These are phyloP conservation scores for Acanthurus tractus DNA, from an alignment of 2,797 vertebrate species.

Conservation along the genomic window DNA sequence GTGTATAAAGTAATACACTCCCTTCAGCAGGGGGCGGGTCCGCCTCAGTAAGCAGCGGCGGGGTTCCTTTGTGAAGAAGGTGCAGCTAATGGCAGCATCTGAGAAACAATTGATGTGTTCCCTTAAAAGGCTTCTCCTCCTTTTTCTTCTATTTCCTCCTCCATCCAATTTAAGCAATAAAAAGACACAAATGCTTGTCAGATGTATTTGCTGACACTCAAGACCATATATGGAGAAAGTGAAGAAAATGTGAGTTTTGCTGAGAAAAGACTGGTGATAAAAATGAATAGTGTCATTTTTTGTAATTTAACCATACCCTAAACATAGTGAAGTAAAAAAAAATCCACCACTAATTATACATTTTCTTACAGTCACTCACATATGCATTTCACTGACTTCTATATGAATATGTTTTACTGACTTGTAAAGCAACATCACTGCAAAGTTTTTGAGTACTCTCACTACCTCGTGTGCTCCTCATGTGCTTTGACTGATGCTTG, in stretches of 20 bases:
- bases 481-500: too few relatives aligned
- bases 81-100: background rate
- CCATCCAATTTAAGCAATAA: background rate
- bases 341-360: background rate
- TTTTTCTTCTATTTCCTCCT: too few relatives aligned
- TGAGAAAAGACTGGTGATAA: background rate
- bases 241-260: background rate
- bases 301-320: background rate
- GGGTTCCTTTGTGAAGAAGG: slow-evolving; percentile 14
- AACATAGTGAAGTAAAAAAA: background rate
- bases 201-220: background rate
- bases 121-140: too few relatives aligned
- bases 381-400: background rate
- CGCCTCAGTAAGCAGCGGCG: background rate
- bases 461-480: background rate
- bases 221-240: background rate
- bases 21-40: slow-evolving; percentile 8
- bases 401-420: background rate
- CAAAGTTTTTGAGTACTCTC: background rate
- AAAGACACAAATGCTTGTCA: background rate
- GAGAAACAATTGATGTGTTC: background rate
- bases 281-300: background rate
- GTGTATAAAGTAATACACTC: slow-evolving; percentile 21
- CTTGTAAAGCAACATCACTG: background rate
- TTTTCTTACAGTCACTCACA: background rate